phyloP scores from a whole-genome alignment of 1,140 invertebrate genomes.

The Nebria ingens region DNA sequence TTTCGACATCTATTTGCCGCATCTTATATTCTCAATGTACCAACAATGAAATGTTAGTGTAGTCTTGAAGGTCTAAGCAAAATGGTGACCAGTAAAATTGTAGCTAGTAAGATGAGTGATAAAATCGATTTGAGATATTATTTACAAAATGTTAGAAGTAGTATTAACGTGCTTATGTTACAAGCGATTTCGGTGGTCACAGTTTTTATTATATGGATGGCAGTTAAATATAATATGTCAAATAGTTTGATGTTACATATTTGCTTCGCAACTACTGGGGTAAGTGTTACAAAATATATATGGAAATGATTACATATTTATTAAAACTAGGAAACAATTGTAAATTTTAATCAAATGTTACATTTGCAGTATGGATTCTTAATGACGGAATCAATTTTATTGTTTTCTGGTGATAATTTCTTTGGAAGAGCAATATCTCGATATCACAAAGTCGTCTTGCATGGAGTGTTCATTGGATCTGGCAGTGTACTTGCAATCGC shows the following conservation, averaged over 20 bases:
- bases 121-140: too few relatives aligned
- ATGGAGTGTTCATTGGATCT: neutral
- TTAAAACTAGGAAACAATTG: too few relatives aligned
- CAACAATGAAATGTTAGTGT: too few relatives aligned
- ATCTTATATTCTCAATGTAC: too few relatives aligned
- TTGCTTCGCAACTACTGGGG: neutral
- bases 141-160: too few relatives aligned
- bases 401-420: neutral
- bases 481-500: neutral
- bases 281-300: neutral
- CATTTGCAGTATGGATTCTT: neutral
- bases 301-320: neutral
- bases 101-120: too few relatives aligned
- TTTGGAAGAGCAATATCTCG: neutral
- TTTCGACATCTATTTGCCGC: too few relatives aligned
- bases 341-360: neutral
- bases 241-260: slow-evolving; percentile 1
- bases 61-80: too few relatives aligned
- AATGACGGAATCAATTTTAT: neutral
- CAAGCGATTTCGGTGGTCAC: neutral
- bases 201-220: neutral
- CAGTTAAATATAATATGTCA: neutral
- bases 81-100: too few relatives aligned
- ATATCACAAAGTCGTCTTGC: neutral
- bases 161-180: neutral